Evolutionary conservation across 1,140 invertebrate species (phyloP), one percentile per base, ranked within the genome.

Genomic region (Trachelipus rathkii): DNA sequence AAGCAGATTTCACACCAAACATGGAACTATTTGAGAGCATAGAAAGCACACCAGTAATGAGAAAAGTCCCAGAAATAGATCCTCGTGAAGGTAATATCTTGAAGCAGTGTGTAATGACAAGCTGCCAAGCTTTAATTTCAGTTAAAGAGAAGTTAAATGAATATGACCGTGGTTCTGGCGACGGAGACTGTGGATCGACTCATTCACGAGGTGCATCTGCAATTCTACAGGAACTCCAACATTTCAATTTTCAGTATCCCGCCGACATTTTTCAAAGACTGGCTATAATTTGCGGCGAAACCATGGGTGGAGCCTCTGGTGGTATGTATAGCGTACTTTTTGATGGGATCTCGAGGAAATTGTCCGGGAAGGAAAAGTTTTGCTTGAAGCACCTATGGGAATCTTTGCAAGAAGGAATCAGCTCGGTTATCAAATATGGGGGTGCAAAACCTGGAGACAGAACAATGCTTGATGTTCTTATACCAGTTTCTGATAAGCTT

Each of bases 361-460:
- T 60, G 50, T 15, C 50, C 11, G 8, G 50, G 11, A 60, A 19
- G 2, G 50, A 60, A 3, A 60, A 13, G 11, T 19, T 60, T 60
- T 15, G 11, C 11, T 19, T 13, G 50, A 60, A 60, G 8, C 11
- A 19, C 8, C 19, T 60, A 13, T 45, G 88, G 83, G 82, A 85
- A 74, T 83, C 77, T 0, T 75, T 81, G 7, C 43, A 45, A 7
- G 77, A 82, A 13, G 89, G 88, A 1, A 85, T 91, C 66, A 81
- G 87, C 44, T 87, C 88, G 0, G 87, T 93, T 9, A 86, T 87
- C 74, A 91, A 89, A 82, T 93, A 94, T 83, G 91, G 92, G 15
- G 89, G 89, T 77, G 92, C 92, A 0, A 87, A 88, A 78, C 85
- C 88, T 10, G 92, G 92, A 0, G 91, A 94, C 83, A 87, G 92